Base-by-base conservation (phyloP, 2,797 vertebrate genomes). In the Sebastes hubbsi region DNA sequence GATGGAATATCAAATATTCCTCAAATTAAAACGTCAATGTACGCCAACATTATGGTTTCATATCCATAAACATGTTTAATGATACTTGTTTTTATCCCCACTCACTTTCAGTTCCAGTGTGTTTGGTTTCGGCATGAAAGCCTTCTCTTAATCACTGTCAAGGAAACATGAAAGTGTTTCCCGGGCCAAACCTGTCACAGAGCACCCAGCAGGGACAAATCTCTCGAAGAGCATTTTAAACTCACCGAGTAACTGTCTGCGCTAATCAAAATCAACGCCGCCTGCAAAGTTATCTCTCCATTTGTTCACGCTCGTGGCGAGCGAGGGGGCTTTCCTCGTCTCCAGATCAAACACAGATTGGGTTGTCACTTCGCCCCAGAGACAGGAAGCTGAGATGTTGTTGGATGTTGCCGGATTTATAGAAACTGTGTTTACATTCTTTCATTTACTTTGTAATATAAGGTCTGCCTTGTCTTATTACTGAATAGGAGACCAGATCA, bases 301-400 rank as follows among this genome's bases (percentile, higher is more conserved):
- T 78, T 69, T 84, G 64, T 67, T 83, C 29, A 20, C 9, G 4
- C 60, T 67, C 0, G 6, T 58, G 70, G 70, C 11, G 27, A 66
- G 65, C 4, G 60, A 55, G 36, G 20, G 72, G 78, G 72, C 25
- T 73, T 83, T 58, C 72, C 75, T 79, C 0, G 0, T 55, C 79
- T 83, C n/a, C 3, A 69, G 73, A 84, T 80, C 85, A 84, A 85
- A 88, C 72, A 77, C 20, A 81, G 56, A 87, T 66, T 36, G 9
- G 27, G 8, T 54, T 74, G 68, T 75, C 55, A 52, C 29, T 32
- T 38, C n/a, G 18, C 49, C 16, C 52, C 32, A 38, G 75, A 72
- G 42, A 72, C 69, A 72, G 60, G 61, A 64, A 75, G 71, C 34
- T 2, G 60, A 63, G 63, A n/a, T 65, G 67, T 8, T 56, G 46